Evolutionary conservation across 2,797 vertebrate genomes (phyloP).

Genomic region (Mormyrus proboscirostris): DNA sequence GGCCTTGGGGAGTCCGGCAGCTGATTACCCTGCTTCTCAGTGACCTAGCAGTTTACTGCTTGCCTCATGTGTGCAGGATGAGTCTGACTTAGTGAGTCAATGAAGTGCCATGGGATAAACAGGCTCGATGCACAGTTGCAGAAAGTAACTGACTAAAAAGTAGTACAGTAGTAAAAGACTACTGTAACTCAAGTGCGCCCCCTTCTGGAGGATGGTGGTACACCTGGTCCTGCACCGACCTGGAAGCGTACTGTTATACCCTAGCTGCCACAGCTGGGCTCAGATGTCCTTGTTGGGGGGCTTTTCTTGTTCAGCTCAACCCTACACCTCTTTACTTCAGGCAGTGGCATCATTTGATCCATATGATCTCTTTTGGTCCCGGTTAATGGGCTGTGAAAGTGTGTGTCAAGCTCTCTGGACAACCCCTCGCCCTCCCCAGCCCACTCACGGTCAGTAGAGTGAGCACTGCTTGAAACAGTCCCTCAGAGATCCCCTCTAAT

Average conservation of each 20-base stretch:
- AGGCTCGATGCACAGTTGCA: neutral
- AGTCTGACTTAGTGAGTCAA: neutral
- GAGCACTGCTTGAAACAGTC: neutral
- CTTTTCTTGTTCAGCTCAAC: neutral
- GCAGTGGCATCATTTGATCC: conserved; percentile 39
- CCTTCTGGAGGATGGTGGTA: conserved; percentile 2
- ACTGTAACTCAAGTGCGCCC: neutral
- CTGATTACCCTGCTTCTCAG: neutral
- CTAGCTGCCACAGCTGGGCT: neutral
- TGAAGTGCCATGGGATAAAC: neutral
- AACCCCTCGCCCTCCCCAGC: neutral
- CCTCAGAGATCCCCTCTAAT: conserved; percentile 12
- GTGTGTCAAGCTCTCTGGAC: neutral
- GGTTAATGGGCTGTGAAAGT: conserved; percentile 53
- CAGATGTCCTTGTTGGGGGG: neutral
- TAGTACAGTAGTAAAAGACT: too few relatives aligned
- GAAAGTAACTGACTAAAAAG: neutral
- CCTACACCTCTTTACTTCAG: neutral
- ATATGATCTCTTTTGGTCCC: conserved; percentile 37
- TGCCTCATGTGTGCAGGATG: neutral
- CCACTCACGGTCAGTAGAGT: neutral
- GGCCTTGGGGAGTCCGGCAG: neutral
- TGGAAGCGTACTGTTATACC: neutral
- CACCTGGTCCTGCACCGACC: neutral
- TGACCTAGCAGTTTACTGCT: neutral